Conservation (phyloP, 2,113 vertebrate species). For the Toxotes chatareus region DNA sequence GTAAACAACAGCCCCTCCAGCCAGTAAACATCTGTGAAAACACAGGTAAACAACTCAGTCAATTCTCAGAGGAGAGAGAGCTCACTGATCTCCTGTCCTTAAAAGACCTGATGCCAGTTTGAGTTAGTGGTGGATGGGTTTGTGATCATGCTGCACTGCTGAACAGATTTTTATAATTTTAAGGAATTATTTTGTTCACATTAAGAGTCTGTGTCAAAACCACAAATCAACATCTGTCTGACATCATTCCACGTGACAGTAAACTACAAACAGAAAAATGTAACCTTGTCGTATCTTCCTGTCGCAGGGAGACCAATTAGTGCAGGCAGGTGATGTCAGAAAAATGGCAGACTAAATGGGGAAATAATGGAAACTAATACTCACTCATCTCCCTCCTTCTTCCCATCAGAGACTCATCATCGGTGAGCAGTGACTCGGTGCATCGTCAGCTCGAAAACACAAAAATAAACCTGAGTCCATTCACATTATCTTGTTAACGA, state of each 20-base stretch:
- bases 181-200: background rate
- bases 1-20: background rate
- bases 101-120: background rate
- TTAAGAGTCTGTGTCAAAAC: background rate
- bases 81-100: background rate
- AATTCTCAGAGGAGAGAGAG: background rate
- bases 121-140: background rate
- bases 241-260: constrained; percentile 4
- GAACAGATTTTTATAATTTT: background rate
- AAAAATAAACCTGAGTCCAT: constrained; percentile 17
- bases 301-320: constrained; percentile 70
- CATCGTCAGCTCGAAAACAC: background rate
- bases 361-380: constrained; percentile 60
- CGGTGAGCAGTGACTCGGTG: background rate
- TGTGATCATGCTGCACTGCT: too few relatives aligned
- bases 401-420: constrained; percentile 30
- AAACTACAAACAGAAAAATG: background rate
- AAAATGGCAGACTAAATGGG: constrained; percentile 32
- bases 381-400: constrained; percentile 1
- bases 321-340: constrained; percentile 4
- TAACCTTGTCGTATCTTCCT: background rate
- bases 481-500: constrained; percentile 53
- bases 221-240: background rate
- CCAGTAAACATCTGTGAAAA: background rate
- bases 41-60: background rate